Percentiles rank a stretch among this genome's conserved stretches.
Conservation (phyloP, 2,797 vertebrate genomes). For the Sarcophilus harrisii region DNA sequence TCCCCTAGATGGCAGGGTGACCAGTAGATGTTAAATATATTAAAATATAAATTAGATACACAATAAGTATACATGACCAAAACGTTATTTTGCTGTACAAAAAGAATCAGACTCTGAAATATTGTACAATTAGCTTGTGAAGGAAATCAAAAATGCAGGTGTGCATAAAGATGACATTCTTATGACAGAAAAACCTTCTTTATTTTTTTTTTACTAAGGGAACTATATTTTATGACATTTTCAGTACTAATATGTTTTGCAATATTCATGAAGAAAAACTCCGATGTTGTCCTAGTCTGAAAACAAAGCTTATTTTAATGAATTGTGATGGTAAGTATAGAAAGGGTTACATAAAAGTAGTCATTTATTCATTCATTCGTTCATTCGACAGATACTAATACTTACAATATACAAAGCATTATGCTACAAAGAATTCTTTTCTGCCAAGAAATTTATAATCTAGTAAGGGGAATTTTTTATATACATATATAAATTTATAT, state of each 20-base stretch:
- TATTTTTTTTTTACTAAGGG: neutral
- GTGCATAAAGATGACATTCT: neutral
- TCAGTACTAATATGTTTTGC: neutral
- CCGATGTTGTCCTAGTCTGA: neutral
- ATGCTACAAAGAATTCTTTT: neutral
- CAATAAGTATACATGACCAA: too few relatives aligned
- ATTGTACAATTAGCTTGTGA: too few relatives aligned
- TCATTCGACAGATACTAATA: neutral
- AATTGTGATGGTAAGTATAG: neutral
- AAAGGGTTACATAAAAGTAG: neutral
- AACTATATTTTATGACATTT: neutral
- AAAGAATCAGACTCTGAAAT: too few relatives aligned
- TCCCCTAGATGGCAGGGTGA: too few relatives aligned
- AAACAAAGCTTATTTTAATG: neutral
- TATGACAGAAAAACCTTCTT: neutral
- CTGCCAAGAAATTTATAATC: neutral
- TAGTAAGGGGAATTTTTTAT: neutral
- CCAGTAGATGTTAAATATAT: too few relatives aligned
- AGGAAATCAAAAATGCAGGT: too few relatives aligned
- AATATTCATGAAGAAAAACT: neutral
- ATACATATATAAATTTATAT: neutral
- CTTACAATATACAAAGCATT: neutral
- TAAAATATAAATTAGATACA: too few relatives aligned
- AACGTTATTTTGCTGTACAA: too few relatives aligned
- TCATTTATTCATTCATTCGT: neutral